Conservation (phyloP, 2,113 vertebrate genomes). For the Notiomystis cincta region DNA sequence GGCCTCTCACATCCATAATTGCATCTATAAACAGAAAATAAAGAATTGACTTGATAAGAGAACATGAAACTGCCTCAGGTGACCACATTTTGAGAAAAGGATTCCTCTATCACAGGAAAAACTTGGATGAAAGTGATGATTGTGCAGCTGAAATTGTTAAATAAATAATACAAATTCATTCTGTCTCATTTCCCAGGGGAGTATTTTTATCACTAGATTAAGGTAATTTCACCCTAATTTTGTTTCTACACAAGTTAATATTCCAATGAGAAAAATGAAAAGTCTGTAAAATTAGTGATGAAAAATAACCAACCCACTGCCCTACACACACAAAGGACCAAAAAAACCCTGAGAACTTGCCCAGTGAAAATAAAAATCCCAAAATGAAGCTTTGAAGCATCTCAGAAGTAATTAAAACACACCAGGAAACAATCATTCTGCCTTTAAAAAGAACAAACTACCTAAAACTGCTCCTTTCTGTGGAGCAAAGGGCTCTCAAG, state of each 20-base stretch:
- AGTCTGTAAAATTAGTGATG: background rate
- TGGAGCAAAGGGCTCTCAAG: background rate
- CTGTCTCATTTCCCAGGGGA: background rate
- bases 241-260: background rate
- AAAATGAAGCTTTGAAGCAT: too few species aligned
- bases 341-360: background rate
- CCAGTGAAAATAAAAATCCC: background rate
- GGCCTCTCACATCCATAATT: too few species aligned
- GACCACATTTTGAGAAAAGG: background rate
- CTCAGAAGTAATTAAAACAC: background rate
- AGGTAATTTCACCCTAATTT: background rate
- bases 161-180: background rate
- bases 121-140: background rate
- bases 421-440: rapidly evolving
- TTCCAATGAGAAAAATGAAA: rapidly evolving
- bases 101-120: background rate
- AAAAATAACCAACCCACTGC: background rate
- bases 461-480: background rate
- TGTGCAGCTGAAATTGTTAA: background rate
- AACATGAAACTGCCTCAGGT: background rate
- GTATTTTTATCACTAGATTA: background rate
- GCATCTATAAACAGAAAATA: background rate
- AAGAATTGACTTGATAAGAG: background rate
- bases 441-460: background rate
- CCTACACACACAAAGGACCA: background rate